These are phyloP conservation scores for Phytoseiulus persimilis DNA, from an alignment of 2,888 invertebrate species.

Conservation along the genomic window DNA sequence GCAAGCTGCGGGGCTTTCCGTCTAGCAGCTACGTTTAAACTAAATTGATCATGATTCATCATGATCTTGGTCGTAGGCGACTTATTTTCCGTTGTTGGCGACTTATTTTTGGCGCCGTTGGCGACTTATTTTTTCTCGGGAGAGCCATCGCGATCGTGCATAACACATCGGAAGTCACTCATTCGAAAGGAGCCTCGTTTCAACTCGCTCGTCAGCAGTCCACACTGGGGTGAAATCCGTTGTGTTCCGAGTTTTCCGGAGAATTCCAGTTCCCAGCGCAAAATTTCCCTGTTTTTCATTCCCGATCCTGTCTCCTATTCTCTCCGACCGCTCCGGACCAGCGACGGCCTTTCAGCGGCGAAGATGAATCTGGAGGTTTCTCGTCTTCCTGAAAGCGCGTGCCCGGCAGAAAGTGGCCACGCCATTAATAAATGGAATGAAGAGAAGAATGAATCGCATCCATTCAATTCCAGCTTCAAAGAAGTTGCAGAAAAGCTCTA, in stretches of 20 bases:
- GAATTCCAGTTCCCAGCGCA: background rate
- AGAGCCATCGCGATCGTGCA: background rate
- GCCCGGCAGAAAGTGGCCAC: background rate
- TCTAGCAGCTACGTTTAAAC: background rate
- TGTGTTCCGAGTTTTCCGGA: no score
- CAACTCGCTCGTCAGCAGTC: no score
- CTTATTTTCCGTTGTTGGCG: background rate
- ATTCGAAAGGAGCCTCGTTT: background rate
- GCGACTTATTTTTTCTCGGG: background rate
- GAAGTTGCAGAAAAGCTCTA: background rate
- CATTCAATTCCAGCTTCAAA: background rate
- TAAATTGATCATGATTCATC: background rate
- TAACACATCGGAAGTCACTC: background rate
- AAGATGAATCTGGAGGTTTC: background rate
- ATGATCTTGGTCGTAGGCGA: background rate
- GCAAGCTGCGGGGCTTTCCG: background rate
- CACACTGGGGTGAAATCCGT: no score
- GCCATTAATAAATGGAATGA: background rate
- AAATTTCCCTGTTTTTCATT: background rate
- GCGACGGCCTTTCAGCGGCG: background rate
- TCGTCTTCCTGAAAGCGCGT: slow-evolving; percentile 5
- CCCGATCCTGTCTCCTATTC: background rate
- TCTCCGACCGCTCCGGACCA: background rate
- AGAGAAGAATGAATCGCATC: background rate
- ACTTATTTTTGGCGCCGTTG: background rate